Percentiles rank a stretch among this genome's conserved stretches.
Evolutionary conservation across 2,888 invertebrate genomes (phyloP).

Genomic region (Diadegma fenestrale): DNA sequence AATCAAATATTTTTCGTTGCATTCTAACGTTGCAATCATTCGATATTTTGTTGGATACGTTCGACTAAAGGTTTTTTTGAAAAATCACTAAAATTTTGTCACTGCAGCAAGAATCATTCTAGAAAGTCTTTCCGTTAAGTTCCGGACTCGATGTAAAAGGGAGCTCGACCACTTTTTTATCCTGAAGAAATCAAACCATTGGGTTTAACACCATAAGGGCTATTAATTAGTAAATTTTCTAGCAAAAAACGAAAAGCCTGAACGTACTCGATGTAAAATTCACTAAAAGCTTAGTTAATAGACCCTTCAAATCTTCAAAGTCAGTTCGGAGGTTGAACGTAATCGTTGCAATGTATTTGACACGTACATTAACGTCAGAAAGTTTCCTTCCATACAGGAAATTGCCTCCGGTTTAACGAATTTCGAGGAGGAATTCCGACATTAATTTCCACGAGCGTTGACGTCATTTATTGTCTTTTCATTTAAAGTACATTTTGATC

Average conservation of each 20-base stretch:
- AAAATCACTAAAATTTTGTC: no score
- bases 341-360: not conserved
- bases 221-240: not conserved
- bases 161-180: no score
- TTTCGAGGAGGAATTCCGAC: not conserved
- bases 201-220: not conserved
- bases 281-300: not conserved
- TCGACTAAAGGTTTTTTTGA: no score
- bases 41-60: no score
- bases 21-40: no score
- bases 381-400: not conserved
- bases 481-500: no score
- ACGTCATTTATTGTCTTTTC: not conserved
- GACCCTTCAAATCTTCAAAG: not conserved
- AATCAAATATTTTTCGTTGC: no score
- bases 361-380: not conserved
- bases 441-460: not conserved
- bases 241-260: not conserved
- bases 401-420: not conserved
- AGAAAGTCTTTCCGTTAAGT: no score
- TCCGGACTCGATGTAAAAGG: no score
- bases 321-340: not conserved
- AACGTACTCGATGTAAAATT: not conserved
- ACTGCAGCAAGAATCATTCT: no score
- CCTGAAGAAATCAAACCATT: no score